Conservation (phyloP, 2,113 vertebrate species). For the Mustela nigripes region DNA sequence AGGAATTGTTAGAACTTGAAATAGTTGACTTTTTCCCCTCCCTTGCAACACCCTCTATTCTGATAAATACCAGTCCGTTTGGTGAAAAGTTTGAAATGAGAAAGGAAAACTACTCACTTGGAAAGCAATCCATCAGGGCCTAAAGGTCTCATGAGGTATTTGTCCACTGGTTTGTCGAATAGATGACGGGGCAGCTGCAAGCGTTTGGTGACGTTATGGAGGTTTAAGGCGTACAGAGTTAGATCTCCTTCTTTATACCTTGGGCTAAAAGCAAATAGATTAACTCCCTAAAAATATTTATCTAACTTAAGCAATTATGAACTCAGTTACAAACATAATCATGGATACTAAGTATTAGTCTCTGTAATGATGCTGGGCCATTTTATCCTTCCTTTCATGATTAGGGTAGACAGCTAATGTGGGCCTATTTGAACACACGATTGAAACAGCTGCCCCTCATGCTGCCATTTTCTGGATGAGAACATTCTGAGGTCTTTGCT, state of each 20-base stretch:
- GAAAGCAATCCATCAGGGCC: slow-evolving; percentile 91
- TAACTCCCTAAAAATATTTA: slow-evolving; percentile 47
- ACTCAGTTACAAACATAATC: background rate
- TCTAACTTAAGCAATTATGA: background rate
- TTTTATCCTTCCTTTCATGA: background rate
- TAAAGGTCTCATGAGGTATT: slow-evolving; percentile 92
- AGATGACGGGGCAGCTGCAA: slow-evolving; percentile 86
- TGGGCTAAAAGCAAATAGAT: slow-evolving; percentile 84
- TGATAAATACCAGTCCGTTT: background rate
- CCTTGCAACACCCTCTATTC: background rate
- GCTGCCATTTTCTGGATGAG: background rate
- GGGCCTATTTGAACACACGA: background rate
- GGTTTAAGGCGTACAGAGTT: slow-evolving; percentile 93
- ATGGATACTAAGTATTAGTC: background rate
- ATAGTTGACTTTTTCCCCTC: background rate
- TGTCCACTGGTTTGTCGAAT: slow-evolving; percentile 88
- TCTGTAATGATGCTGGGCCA: background rate
- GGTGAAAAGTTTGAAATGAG: slow-evolving; percentile 17
- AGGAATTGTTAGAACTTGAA: slow-evolving; percentile 34
- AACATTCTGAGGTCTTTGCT: background rate
- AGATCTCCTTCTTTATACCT: slow-evolving; percentile 91
- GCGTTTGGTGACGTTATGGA: slow-evolving; percentile 85
- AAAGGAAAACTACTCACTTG: slow-evolving; percentile 87
- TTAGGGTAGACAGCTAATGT: background rate
- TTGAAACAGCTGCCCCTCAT: background rate